Evolutionary conservation across 2,113 vertebrate species (phyloP), one percentile per base, ranked within the genome.

Genomic region (Morone chrysops): DNA sequence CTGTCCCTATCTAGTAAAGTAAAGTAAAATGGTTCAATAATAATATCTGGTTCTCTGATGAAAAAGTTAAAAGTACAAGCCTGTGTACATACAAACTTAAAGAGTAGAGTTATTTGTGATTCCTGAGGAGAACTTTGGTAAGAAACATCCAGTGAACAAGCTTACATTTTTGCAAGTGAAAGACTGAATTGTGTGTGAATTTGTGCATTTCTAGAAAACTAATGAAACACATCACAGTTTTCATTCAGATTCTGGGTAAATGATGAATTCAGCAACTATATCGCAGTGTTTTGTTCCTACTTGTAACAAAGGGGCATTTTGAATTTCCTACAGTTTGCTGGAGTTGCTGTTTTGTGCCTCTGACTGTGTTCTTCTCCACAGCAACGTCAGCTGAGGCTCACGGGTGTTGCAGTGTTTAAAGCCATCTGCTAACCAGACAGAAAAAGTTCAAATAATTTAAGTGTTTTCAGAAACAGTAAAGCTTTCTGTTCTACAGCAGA

Each of bases 401-500:
- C 22, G 22, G 69, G 69, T 45, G 53, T 59, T n/a, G 5, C 56
- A 18, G 59, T 16, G 41, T 59, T 51, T 41, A 43, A 10, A 85
- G 59, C 59, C 84, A 85, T 85, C 84, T 86, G 75, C 53, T 75
- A 60, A 76, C 20, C 68, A 67, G 68, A 41, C 51, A n/a, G 10
- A 67, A 12, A 76, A 60, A 59, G 57, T 16, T 16, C 2, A 60
- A 45, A 72, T 50, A 73, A 60, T 57, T 54, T 31, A 63, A 65
- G 62, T 61, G 51, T 67, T 66, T 16, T 82, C 31, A 65, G 50
- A 63, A 53, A 57, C 54, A 72, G 43, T 68, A 38, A 62, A 79
- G 43, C 60, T 12, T 45, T 65, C 53, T 69, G 48, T 70, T 76
- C 22, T 43, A 18, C 40, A 48, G 41, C 72, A 63, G 70, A 38